Conservation (phyloP, 2,888 invertebrate genomes). For the Aquatica leii region DNA sequence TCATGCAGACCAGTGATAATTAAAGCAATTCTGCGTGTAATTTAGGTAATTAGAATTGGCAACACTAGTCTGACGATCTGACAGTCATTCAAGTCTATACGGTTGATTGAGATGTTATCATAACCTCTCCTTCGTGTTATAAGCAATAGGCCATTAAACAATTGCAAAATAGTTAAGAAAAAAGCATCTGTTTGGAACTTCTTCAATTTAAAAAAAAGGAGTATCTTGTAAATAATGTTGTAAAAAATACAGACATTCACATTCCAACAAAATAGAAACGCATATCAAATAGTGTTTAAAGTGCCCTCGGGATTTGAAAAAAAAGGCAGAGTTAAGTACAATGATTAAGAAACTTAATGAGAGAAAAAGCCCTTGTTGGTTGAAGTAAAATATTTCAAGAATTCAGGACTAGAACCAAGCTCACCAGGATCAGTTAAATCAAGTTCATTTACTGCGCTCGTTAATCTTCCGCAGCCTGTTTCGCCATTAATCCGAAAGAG, state of each 20-base stretch:
- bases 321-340: not conserved
- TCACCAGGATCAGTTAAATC: too few species aligned
- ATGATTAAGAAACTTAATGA: too few species aligned
- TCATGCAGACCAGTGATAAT: too few species aligned
- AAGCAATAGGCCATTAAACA: not conserved
- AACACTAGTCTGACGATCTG: not conserved
- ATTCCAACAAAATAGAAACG: not conserved
- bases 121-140: not conserved
- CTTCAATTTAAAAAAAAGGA: not conserved
- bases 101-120: not conserved
- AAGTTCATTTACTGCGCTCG: too few species aligned
- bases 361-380: too few species aligned
- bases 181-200: not conserved
- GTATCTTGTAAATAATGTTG: not conserved
- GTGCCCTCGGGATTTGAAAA: not conserved
- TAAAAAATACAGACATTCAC: not conserved
- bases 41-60: not conserved
- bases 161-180: not conserved
- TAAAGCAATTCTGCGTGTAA: too few species aligned
- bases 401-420: too few species aligned
- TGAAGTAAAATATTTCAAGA: too few species aligned
- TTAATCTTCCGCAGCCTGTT: too few species aligned
- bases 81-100: not conserved
- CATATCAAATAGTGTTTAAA: not conserved
- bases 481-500: too few species aligned